Evolutionary conservation across 2,888 invertebrate genomes (phyloP).

Genomic region (Nephrotoma guestfalica): DNA sequence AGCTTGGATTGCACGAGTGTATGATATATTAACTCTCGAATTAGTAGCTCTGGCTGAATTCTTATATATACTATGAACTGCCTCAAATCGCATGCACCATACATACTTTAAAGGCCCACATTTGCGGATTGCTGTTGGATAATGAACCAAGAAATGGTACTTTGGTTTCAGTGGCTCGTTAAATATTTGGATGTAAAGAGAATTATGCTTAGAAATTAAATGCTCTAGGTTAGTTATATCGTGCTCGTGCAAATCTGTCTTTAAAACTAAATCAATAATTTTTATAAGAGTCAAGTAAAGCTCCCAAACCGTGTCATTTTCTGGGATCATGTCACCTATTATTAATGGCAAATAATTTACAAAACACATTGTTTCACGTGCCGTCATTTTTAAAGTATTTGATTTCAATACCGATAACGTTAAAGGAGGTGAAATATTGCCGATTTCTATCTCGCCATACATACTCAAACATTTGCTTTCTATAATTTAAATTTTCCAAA

Average conservation of each 20-base stretch:
- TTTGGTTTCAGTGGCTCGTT: neutral
- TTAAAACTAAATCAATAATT: constrained; percentile 9
- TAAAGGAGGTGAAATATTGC: constrained; percentile 10
- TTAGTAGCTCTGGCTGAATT: neutral
- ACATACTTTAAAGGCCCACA: neutral
- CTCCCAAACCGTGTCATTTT: constrained; percentile 8
- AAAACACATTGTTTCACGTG: constrained; percentile 7
- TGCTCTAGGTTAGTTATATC: neutral
- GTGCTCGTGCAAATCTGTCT: neutral
- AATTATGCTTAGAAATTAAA: neutral
- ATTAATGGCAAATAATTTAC: constrained; percentile 8
- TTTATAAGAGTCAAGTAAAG: neutral
- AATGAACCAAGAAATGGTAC: neutral
- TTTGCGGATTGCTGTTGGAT: neutral
- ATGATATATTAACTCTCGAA: neutral
- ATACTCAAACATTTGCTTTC: constrained; percentile 11
- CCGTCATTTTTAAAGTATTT: constrained; percentile 11
- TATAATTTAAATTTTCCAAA: constrained; percentile 9
- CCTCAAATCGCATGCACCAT: neutral
- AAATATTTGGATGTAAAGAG: neutral
- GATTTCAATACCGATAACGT: constrained; percentile 6
- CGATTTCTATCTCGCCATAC: constrained; percentile 10
- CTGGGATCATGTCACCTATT: constrained; percentile 10
- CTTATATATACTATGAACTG: neutral
- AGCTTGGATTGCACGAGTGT: neutral